phyloP scores from a whole-genome alignment of 2,888 invertebrate species.

The Sclerodermus sp. region DNA sequence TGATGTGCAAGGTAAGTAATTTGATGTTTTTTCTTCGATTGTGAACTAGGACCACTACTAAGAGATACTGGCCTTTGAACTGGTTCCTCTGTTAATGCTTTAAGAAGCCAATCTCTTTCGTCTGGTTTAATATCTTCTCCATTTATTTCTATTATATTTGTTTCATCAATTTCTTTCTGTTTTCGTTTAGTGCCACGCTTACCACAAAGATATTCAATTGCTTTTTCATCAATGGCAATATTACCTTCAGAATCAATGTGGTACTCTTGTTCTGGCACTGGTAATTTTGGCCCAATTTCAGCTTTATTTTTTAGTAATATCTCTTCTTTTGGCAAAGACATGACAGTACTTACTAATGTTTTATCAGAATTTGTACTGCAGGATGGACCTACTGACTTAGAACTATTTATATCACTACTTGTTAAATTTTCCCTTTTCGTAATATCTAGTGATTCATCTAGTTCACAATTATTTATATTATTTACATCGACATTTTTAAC shows the following conservation, averaged over 20 bases:
- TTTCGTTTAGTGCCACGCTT: conserved; percentile 56
- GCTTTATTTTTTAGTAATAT: conserved; percentile 57
- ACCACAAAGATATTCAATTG: conserved; percentile 53
- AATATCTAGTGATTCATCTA: background rate
- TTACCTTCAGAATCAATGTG: conserved; percentile 52
- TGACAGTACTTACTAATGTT: conserved; percentile 59
- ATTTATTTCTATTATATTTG: conserved; percentile 79
- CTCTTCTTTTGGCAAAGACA: conserved; percentile 60
- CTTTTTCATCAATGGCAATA: conserved; percentile 53
- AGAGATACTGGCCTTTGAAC: conserved; percentile 59
- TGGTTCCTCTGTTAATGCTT: conserved; percentile 75
- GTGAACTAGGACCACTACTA: conserved; percentile 64
- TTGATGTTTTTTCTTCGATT: conserved; percentile 87
- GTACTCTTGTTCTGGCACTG: conserved; percentile 54
- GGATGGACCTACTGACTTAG: background rate
- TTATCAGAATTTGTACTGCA: conserved; percentile 14
- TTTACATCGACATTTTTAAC: conserved; percentile 4
- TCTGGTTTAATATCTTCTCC: conserved; percentile 80
- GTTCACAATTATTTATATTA: background rate
- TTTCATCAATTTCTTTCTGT: conserved; percentile 60
- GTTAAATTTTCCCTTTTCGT: background rate
- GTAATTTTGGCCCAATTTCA: conserved; percentile 52
- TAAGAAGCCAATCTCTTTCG: conserved; percentile 79
- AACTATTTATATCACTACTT: background rate
- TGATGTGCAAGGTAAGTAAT: conserved; percentile 92